phyloP scores from a whole-genome alignment of 2,888 invertebrate genomes.

The Amblyjoppa proteus region DNA sequence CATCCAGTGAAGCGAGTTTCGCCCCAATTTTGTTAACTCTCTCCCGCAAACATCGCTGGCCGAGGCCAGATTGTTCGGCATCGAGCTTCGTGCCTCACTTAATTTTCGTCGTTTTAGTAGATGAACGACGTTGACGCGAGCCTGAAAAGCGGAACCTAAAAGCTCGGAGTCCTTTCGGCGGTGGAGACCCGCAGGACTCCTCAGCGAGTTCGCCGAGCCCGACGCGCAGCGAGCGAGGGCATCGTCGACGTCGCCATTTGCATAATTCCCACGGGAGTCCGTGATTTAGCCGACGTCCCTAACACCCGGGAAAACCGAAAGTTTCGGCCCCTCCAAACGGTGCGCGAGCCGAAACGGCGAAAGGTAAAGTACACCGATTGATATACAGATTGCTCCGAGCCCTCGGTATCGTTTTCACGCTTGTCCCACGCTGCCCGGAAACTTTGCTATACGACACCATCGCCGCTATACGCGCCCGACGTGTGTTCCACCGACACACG shows the following conservation, averaged over 20 bases:
- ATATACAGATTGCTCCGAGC: conserved; percentile 17
- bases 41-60: neutral
- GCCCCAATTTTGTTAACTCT: neutral
- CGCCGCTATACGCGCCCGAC: neutral
- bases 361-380: conserved; percentile 13
- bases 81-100: conserved; percentile 24
- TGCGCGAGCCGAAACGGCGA: neutral
- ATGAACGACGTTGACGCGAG: conserved; percentile 52
- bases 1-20: neutral
- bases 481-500: conserved; percentile 5
- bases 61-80: neutral
- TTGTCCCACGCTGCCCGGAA: neutral
- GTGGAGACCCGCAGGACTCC: conserved; percentile 46
- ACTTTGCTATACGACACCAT: neutral
- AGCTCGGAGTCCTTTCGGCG: conserved; percentile 61
- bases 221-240: conserved; percentile 21
- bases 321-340: conserved; percentile 64
- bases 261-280: conserved; percentile 73
- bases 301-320: conserved; percentile 73
- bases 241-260: conserved; percentile 69
- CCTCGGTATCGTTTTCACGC: conserved; percentile 31
- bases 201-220: conserved; percentile 28
- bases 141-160: conserved; percentile 40
- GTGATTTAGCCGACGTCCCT: conserved; percentile 76
- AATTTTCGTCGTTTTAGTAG: conserved; percentile 63